A percentile compares a stretch with the other conserved stretches of the same genome.
phyloP scores from a whole-genome alignment of 30 jellyfish, hydroid and myxozoan species.

The Cassiopea xamachana region DNA sequence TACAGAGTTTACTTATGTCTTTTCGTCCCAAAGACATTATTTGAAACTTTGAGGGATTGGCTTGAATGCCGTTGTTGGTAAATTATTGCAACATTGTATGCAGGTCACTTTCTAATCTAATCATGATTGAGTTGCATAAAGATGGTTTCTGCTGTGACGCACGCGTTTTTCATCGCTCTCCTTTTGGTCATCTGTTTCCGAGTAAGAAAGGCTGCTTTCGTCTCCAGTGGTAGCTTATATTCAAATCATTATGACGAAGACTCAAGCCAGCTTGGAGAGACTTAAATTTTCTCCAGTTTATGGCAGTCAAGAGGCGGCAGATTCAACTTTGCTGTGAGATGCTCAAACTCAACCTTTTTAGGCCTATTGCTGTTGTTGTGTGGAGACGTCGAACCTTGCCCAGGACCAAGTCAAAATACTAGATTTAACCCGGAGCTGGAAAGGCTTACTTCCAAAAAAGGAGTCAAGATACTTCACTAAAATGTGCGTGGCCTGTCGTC shows the following conservation, averaged over 20 bases:
- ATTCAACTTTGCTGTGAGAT: conserved; percentile 22
- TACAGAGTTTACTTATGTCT: neutral
- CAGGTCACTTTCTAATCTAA: no score
- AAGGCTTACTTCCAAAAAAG: conserved; percentile 14
- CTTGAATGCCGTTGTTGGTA: neutral
- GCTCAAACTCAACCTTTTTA: conserved; percentile 38
- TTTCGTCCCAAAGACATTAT: neutral
- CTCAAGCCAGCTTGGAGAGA: conserved; percentile 42
- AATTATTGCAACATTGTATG: no score
- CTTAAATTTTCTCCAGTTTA: conserved; percentile 23
- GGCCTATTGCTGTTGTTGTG: conserved; percentile 57
- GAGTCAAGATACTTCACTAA: conserved; percentile 48
- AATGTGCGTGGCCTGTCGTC: conserved; percentile 64
- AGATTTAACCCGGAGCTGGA: conserved; percentile 56
- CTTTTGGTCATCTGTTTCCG: conserved; percentile 60
- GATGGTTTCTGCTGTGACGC: conserved; percentile 29
- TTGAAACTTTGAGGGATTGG: neutral
- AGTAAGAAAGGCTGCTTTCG: conserved; percentile 56
- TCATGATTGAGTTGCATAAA: neutral
- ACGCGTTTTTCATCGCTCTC: conserved; percentile 56
- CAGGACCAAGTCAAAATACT: conserved; percentile 15
- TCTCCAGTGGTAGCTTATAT: conserved; percentile 48
- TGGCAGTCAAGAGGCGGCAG: conserved; percentile 66
- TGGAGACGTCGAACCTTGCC: conserved; percentile 62
- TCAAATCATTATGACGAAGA: conserved; percentile 31